phyloP scores from a whole-genome alignment of 2,113 vertebrate genomes.

The Mustelus asterias region DNA sequence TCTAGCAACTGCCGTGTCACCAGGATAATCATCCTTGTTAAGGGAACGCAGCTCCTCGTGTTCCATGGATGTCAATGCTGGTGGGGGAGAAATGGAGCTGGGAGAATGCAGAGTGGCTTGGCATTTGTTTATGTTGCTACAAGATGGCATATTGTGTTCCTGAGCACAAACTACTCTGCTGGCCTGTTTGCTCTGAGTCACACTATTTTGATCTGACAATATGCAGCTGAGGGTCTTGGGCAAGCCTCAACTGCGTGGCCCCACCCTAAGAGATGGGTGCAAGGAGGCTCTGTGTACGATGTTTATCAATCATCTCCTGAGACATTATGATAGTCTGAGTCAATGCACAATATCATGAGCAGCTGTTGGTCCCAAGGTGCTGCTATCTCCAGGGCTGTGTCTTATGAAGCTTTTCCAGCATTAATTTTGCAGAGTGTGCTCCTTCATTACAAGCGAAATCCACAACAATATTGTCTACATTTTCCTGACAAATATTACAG shows the following conservation, averaged over 20 bases:
- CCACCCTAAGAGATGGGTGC: background rate
- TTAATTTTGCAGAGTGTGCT: background rate
- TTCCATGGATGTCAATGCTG: no score
- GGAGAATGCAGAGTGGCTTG: background rate
- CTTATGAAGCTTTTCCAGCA: background rate
- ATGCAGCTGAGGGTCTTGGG: no score
- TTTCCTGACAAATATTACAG: background rate
- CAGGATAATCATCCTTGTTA: no score
- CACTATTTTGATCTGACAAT: background rate
- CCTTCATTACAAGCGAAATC: background rate
- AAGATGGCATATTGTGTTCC: background rate
- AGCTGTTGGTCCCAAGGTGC: background rate
- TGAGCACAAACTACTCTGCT: background rate
- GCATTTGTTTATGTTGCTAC: background rate
- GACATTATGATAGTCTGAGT: no score
- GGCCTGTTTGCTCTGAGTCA: background rate
- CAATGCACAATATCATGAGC: no score
- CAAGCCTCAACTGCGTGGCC: background rate
- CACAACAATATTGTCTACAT: background rate
- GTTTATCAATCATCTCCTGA: no score
- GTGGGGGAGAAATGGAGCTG: background rate
- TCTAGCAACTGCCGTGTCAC: no score
- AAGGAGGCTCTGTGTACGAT: no score
- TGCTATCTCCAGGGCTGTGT: background rate
- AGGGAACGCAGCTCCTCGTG: no score